Evolutionary conservation across 2,888 invertebrate species (phyloP), one percentile per base, ranked within the genome.

Genomic region (Eledona agricola): DNA sequence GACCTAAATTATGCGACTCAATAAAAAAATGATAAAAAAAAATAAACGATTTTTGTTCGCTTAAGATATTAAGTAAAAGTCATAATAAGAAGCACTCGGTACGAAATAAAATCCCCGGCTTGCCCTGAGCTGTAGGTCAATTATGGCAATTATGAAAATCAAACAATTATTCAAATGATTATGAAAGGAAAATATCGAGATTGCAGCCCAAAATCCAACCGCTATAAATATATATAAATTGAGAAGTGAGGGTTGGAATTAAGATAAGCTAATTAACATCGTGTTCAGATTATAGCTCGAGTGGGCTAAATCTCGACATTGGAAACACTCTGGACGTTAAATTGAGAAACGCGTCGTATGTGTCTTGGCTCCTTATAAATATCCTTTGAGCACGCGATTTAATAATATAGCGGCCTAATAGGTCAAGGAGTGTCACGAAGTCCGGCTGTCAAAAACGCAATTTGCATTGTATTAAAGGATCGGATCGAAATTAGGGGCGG

Each of bases 371-470:
- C 57, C 45, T 49, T 52, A 65, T 64, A 62, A 68, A 69, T 68
- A 63, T 57, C 49, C 37, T 37, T 25, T 26, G 51, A 58, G 52
- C 70, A 70, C 70, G 70, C 70, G 60, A 70, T 66, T 60, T 66
- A 63, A 67, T 67, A 70, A 68, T 67, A 66, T 65, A 67, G 65
- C 60, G 62, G 59, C 58, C 65, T 66, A 67, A 67, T 70, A 64
- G 65, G 64, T 60, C 58, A 51, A 58, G 60, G 61, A 55, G 58
- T 65, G 65, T 64, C 67, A 67, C 67, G 66, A 70, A 65, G 71
- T 69, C 68, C 68, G 66, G 62, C 66, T 71, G 71, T 70, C 71
- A 71, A 70, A 71, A 69, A 67, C 64, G 64, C 66, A 66, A 70
- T 71, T 71, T 70, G 62, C 70, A 70, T 71, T 69, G 65, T 31